Conservation (phyloP, 2,888 invertebrate species). For the Melipona bicolor region DNA sequence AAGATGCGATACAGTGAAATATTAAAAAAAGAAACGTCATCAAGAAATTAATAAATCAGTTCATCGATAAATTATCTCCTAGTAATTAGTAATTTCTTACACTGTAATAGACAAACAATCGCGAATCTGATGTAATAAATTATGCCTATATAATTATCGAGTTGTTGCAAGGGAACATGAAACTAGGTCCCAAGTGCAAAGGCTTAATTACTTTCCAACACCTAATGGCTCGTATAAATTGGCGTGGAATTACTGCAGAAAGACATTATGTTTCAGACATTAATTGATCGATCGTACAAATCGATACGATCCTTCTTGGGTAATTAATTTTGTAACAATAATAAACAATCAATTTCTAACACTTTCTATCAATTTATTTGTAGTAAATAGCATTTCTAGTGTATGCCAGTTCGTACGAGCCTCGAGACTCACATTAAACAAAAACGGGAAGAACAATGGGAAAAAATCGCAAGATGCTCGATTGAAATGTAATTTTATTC, state of each 20-base stretch:
- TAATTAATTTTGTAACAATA: background rate
- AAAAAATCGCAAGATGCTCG: background rate
- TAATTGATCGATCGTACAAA: background rate
- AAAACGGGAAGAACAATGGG: background rate
- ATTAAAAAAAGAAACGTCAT: no score
- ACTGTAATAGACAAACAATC: no score
- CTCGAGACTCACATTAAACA: background rate
- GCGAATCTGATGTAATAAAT: no score
- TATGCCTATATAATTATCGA: no score
- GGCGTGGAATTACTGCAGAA: background rate
- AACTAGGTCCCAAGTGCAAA: no score
- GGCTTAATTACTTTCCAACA: background rate
- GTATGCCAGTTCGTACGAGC: background rate
- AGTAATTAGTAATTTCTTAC: no score
- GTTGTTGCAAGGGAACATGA: no score
- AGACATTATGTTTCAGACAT: background rate
- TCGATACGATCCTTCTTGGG: background rate
- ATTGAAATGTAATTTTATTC: constrained; percentile 67
- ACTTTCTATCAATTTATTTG: no score
- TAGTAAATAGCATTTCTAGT: background rate
- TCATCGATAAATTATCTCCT: no score
- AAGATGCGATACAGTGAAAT: no score
- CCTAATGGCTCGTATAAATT: background rate
- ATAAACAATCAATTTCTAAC: no score
- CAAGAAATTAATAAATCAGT: no score